Evolutionary conservation across 2,113 vertebrate genomes (phyloP).

Genomic region (Sylvia atricapilla): DNA sequence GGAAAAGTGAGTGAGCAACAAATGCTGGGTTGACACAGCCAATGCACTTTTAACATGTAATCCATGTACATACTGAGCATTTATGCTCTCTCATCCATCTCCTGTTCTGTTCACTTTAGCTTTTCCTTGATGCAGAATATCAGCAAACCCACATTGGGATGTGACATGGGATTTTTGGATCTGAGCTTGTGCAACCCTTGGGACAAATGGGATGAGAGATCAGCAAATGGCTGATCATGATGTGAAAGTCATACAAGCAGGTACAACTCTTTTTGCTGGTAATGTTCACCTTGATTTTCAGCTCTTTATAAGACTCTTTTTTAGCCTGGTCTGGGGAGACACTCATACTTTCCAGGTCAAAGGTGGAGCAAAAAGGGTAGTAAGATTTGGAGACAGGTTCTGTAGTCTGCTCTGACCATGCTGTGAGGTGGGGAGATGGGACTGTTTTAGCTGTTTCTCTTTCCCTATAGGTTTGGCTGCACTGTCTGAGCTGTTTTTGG

Average conservation of each 20-base stretch:
- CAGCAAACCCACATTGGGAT: not conserved
- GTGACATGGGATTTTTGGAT: not conserved
- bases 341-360: not conserved
- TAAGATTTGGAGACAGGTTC: not conserved
- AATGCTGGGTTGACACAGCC: not conserved
- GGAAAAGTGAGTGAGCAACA: not conserved
- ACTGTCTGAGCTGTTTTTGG: not conserved
- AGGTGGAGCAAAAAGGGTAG: not conserved
- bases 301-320: not conserved
- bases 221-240: not conserved
- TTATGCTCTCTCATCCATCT: not conserved
- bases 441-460: not conserved
- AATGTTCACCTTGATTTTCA: not conserved
- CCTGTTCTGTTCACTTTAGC: not conserved
- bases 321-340: not conserved
- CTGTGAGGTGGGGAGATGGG: not conserved
- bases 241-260: not conserved
- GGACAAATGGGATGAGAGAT: not conserved
- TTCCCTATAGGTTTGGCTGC: not conserved
- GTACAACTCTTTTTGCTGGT: not conserved
- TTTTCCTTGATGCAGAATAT: not conserved
- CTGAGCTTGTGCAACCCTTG: not conserved
- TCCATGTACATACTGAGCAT: not conserved
- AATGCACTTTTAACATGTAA: not conserved
- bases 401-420: not conserved